Percentiles rank a stretch among this genome's conserved stretches.
Conservation (phyloP, 1,140 invertebrate genomes). For the Delia radicum region DNA sequence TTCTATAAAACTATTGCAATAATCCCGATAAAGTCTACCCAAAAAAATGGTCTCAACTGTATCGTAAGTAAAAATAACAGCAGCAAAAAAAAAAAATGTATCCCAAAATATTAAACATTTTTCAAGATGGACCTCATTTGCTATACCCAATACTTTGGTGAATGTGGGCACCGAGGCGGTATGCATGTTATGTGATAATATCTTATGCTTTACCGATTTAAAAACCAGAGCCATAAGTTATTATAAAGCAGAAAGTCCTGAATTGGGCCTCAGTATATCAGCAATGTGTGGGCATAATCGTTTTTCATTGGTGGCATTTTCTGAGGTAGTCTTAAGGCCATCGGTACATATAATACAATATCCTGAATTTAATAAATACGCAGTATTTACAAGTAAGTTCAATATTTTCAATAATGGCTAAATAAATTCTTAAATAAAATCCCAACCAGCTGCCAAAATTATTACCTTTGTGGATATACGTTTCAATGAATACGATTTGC, state of each 20-base stretch:
- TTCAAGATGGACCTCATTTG: slow-evolving; percentile 23
- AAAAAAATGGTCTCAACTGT: neutral
- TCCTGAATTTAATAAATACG: slow-evolving; percentile 40
- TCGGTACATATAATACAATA: slow-evolving; percentile 41
- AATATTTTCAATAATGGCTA: neutral
- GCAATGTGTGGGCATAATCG: slow-evolving; percentile 39
- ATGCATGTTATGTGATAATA: slow-evolving; percentile 34
- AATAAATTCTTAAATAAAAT: neutral
- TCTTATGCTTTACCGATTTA: slow-evolving; percentile 38
- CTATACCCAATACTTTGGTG: neutral
- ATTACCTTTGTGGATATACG: slow-evolving; percentile 31
- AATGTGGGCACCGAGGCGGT: slow-evolving; percentile 47
- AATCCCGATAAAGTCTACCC: no score
- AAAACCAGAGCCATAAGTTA: slow-evolving; percentile 32
- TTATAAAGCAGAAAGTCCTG: slow-evolving; percentile 40
- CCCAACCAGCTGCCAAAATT: neutral
- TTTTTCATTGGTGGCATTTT: slow-evolving; percentile 44
- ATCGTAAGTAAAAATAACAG: neutral
- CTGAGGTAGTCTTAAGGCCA: slow-evolving; percentile 35
- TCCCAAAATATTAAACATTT: neutral
- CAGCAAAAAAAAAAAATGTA: neutral
- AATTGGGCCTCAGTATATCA: slow-evolving; percentile 34
- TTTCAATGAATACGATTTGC: slow-evolving; percentile 40
- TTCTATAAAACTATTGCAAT: no score
- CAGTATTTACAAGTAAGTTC: slow-evolving; percentile 36